phyloP scores from a whole-genome alignment of 2,888 invertebrate species.

The Dione juno region DNA sequence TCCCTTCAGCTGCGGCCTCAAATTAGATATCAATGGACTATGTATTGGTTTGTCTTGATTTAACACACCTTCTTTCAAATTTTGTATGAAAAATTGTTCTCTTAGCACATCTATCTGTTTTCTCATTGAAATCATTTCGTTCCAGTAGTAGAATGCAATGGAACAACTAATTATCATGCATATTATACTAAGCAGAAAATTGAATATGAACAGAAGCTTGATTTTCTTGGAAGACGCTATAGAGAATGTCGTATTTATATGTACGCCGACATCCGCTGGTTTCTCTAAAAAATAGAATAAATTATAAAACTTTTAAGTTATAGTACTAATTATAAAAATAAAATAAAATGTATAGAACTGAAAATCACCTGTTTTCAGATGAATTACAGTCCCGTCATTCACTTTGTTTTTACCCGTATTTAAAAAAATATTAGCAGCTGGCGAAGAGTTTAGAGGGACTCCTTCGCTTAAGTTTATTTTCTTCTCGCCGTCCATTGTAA shows the following conservation, averaged over 20 bases:
- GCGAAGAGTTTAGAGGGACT: constrained; percentile 71
- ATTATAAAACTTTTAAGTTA: constrained; percentile 45
- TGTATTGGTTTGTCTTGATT: constrained; percentile 57
- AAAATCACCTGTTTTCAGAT: constrained; percentile 76
- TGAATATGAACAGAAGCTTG: constrained; percentile 72
- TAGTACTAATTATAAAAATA: constrained; percentile 25
- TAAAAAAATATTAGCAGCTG: constrained; percentile 76
- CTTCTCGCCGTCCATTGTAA: constrained; percentile 71
- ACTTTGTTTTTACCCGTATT: constrained; percentile 73
- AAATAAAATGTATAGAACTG: constrained; percentile 40
- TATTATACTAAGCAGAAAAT: constrained; percentile 71
- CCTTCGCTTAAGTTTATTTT: constrained; percentile 74
- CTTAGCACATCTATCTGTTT: constrained; percentile 69
- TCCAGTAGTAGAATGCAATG: constrained; percentile 76
- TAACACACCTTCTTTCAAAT: constrained; percentile 52
- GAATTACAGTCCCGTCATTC: constrained; percentile 75
- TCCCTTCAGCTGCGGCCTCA: constrained; percentile 52
- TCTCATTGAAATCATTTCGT: constrained; percentile 71
- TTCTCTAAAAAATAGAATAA: constrained; percentile 66
- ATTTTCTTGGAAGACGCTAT: constrained; percentile 81
- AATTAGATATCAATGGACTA: constrained; percentile 60
- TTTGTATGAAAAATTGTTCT: constrained; percentile 66
- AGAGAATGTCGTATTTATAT: constrained; percentile 77
- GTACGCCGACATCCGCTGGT: constrained; percentile 74
- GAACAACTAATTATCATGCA: constrained; percentile 72